Conservation (phyloP, 2,113 vertebrate species). For the Acanthochromis polyacanthus region DNA sequence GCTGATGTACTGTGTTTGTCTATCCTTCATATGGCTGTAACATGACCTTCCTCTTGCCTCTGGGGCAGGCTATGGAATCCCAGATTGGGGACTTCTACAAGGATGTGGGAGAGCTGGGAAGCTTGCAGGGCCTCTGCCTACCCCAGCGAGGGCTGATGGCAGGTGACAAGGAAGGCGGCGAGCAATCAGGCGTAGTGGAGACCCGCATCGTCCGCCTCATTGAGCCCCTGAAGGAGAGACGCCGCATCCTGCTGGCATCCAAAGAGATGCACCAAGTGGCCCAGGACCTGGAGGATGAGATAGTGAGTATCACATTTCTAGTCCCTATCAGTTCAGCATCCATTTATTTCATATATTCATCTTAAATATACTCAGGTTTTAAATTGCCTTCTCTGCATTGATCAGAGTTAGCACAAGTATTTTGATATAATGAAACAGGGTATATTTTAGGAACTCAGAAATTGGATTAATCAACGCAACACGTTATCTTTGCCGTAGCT, state of each 20-base stretch:
- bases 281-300: conserved; percentile 94
- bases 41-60: conserved; percentile 49
- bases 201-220: conserved; percentile 89
- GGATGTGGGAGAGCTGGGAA: conserved; percentile 81
- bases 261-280: conserved; percentile 94
- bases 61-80: conserved; percentile 89
- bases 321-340: background rate
- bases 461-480: too few relatives aligned
- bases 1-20: conserved; percentile 42
- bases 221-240: conserved; percentile 89
- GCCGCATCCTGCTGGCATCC: conserved; percentile 89
- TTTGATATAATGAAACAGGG: too few relatives aligned
- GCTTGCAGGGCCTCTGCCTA: conserved; percentile 85
- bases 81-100: conserved; percentile 91
- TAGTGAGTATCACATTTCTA: conserved; percentile 83
- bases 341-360: background rate
- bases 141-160: conserved; percentile 86
- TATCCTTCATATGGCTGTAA: conserved; percentile 48
- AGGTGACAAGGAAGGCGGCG: conserved; percentile 83
- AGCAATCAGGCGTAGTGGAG: conserved; percentile 84
- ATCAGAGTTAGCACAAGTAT: background rate
- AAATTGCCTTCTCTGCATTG: too few relatives aligned
- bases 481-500: background rate
- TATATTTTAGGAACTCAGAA: too few relatives aligned
- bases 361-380: too few relatives aligned